A percentile compares a stretch with the other conserved stretches of the same genome.
These are phyloP conservation scores for Torymus texanus DNA, from an alignment of 2,888 invertebrate genomes.

Conservation along the genomic window DNA sequence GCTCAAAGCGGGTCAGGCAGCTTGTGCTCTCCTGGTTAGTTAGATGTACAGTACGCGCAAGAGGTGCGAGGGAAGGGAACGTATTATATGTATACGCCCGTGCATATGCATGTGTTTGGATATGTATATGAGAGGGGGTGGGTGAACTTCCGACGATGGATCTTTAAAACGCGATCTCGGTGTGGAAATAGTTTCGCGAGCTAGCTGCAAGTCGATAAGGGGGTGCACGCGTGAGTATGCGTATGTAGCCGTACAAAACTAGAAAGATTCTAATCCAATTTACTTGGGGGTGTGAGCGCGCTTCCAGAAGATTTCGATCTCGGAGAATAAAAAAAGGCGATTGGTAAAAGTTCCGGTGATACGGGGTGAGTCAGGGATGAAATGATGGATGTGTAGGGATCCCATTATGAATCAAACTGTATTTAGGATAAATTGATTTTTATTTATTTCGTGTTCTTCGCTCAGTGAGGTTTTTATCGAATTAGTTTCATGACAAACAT, in stretches of 20 bases:
- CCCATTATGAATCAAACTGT: conserved; percentile 14
- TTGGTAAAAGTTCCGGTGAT: conserved; percentile 14
- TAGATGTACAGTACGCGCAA: too few relatives aligned
- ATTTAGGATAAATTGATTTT: not conserved
- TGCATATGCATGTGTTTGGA: not conserved
- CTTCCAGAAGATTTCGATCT: conserved; percentile 7
- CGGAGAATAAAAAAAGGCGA: not conserved
- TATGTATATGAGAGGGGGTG: not conserved
- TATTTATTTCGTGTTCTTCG: too few relatives aligned
- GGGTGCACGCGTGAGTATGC: not conserved
- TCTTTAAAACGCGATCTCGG: conserved; percentile 45
- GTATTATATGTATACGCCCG: not conserved
- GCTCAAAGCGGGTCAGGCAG: conserved; percentile 45
- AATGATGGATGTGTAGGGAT: conserved; percentile 1
- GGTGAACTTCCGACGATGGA: conserved; percentile 38
- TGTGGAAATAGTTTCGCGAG: conserved; percentile 28
- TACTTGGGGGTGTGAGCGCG: conserved; percentile 2
- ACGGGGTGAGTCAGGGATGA: not conserved
- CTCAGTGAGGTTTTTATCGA: too few relatives aligned
- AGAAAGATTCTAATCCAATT: conserved; percentile 45
- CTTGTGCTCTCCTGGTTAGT: too few relatives aligned
- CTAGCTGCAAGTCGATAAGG: not conserved
- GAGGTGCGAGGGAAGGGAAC: not conserved
- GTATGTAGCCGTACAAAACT: not conserved
- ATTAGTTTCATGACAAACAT: too few relatives aligned